Percentiles rank a stretch among this genome's conserved stretches.
These are phyloP conservation scores for Anguilla marmorata DNA, from an alignment of 2,797 vertebrate genomes.

Conservation along the genomic window DNA sequence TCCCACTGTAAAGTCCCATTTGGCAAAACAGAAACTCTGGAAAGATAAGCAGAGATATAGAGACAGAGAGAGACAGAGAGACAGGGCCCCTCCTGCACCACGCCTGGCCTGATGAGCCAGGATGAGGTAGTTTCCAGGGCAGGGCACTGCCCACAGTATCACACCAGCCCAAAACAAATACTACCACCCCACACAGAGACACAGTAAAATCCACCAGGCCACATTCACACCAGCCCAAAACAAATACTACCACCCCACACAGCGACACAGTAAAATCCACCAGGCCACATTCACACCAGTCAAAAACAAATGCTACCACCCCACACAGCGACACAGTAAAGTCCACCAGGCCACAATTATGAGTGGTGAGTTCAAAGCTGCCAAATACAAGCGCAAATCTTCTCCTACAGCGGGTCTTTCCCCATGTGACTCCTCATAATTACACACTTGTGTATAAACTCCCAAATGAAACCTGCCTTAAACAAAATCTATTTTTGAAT, in stretches of 20 bases:
- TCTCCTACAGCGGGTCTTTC: constrained; percentile 36
- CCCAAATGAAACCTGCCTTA: constrained; percentile 39
- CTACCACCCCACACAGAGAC: no score
- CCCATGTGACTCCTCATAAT: constrained; percentile 50
- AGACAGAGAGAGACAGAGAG: not conserved
- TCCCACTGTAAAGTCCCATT: constrained; percentile 40
- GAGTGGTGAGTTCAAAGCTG: constrained; percentile 39
- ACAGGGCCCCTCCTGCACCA: constrained; percentile 49
- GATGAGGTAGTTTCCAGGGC: constrained; percentile 59
- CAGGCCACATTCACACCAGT: constrained; percentile 42
- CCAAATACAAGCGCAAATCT: constrained; percentile 28
- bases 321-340: constrained; percentile 47
- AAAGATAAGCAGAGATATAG: constrained; percentile 36
- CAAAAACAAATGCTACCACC: constrained; percentile 54
- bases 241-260: no score
- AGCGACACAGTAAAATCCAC: constrained; percentile 35
- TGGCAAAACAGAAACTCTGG: constrained; percentile 44
- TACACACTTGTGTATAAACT: constrained; percentile 46
- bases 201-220: constrained; percentile 40
- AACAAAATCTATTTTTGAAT: constrained; percentile 48
- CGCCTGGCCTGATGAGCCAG: constrained; percentile 36
- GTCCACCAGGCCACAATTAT: constrained; percentile 35
- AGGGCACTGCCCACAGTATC: constrained; percentile 51
- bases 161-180: no score
- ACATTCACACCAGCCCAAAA: not conserved